phyloP scores from a whole-genome alignment of 2,797 vertebrate species.

The Arctocebus calabarensis region DNA sequence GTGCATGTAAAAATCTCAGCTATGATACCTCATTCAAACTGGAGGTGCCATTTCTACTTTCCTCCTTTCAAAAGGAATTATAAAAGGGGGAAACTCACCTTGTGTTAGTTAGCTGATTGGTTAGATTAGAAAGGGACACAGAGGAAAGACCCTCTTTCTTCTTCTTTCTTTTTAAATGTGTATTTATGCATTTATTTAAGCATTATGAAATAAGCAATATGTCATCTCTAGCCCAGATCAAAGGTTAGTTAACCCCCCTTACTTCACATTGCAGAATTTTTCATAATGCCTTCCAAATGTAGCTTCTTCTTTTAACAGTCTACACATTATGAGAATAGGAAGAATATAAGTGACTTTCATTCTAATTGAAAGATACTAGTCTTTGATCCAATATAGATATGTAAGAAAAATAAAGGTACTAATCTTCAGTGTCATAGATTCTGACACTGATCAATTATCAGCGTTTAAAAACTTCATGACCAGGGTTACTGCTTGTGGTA shows the following conservation, averaged over 20 bases:
- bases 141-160: too few species aligned
- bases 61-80: neutral
- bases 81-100: neutral
- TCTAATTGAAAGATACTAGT: neutral
- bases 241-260: neutral
- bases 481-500: neutral
- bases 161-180: neutral
- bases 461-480: neutral
- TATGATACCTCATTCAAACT: neutral
- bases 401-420: neutral
- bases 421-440: neutral
- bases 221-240: neutral
- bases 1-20: neutral
- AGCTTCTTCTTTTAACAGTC: neutral
- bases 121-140: neutral
- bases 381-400: too few species aligned
- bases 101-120: neutral
- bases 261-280: neutral
- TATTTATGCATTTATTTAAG: neutral
- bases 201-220: conserved; percentile 34
- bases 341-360: neutral
- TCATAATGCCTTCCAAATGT: neutral
- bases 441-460: neutral
- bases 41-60: neutral
- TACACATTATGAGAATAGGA: neutral